phyloP scores from a whole-genome alignment of 2,113 vertebrate species.

The Dicaeum eximium region DNA sequence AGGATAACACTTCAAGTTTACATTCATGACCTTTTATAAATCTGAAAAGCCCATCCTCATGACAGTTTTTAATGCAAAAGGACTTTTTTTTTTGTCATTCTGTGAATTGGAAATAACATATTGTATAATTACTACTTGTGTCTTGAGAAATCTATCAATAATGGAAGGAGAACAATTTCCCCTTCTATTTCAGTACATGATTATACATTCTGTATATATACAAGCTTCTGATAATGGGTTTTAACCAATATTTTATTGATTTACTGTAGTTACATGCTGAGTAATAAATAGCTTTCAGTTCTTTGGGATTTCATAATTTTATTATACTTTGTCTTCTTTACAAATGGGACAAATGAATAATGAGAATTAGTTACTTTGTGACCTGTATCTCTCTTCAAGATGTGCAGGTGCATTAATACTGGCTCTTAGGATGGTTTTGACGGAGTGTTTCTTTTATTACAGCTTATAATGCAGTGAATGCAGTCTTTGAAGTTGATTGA shows the following conservation, averaged over 20 bases:
- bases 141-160: background rate
- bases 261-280: background rate
- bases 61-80: background rate
- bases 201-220: background rate
- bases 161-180: background rate
- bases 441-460: background rate
- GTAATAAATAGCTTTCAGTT: background rate
- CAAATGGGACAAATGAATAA: background rate
- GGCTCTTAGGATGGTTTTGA: background rate
- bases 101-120: background rate
- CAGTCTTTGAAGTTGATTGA: background rate
- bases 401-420: background rate
- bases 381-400: background rate
- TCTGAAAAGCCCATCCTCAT: background rate
- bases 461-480: background rate
- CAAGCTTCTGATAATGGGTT: background rate
- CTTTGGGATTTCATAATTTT: background rate
- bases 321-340: background rate
- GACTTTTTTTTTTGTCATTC: background rate
- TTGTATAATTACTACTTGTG: background rate
- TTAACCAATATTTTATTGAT: constrained; percentile 5
- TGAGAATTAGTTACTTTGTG: background rate
- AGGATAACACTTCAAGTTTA: background rate
- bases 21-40: background rate
- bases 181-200: background rate